These are phyloP conservation scores for Anthonomus grandis DNA, from an alignment of 1,140 invertebrate genomes.

Conservation along the genomic window DNA sequence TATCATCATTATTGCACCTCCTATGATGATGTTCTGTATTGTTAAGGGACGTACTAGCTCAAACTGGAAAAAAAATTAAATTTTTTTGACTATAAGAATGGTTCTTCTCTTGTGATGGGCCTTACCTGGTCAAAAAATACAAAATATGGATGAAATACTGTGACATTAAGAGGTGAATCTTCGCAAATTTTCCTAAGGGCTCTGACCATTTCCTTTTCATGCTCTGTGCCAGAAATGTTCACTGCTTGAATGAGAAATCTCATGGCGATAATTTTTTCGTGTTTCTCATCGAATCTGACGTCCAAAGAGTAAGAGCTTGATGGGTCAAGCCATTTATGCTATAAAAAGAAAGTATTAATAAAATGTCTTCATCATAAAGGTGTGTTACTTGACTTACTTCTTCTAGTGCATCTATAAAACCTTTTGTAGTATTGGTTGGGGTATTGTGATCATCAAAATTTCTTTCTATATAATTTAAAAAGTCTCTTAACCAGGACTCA, in stretches of 20 bases:
- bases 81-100: background rate
- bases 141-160: constrained; percentile 92
- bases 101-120: too few species aligned
- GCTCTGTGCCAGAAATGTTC: constrained; percentile 84
- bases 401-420: constrained; percentile 73
- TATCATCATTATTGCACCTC: constrained; percentile 93
- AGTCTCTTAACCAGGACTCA: constrained; percentile 87
- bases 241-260: constrained; percentile 86
- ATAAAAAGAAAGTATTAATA: constrained; percentile 32
- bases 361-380: too few species aligned
- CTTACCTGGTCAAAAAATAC: constrained; percentile 88
- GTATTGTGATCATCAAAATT: constrained; percentile 73
- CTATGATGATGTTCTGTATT: constrained; percentile 88
- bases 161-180: constrained; percentile 77
- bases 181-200: constrained; percentile 74
- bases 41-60: constrained; percentile 89
- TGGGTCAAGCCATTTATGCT: constrained; percentile 68
- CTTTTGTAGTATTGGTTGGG: constrained; percentile 66
- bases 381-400: too few species aligned
- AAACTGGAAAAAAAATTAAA: constrained; percentile 66
- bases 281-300: constrained; percentile 76
- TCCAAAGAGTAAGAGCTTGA: constrained; percentile 76
- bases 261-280: constrained; percentile 71
- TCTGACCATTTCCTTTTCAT: constrained; percentile 88
- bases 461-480: constrained; percentile 71